These are phyloP conservation scores for Halcyon senegalensis DNA, from an alignment of 2,113 vertebrate genomes.

Conservation along the genomic window DNA sequence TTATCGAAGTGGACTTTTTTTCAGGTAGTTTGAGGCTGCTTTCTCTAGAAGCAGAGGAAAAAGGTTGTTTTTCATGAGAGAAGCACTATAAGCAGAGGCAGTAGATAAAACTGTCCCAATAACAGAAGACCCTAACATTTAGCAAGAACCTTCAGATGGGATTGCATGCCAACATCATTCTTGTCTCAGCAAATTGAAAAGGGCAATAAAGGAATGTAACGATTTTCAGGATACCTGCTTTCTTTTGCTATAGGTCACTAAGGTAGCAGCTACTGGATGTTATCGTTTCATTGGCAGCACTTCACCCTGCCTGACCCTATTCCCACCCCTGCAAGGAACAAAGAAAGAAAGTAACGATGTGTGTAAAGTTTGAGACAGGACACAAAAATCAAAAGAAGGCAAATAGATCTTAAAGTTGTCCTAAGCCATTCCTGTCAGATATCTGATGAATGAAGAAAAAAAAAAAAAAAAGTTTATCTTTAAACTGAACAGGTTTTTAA, in stretches of 20 bases:
- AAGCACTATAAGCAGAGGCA: background rate
- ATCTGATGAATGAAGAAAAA: background rate
- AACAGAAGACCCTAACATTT: slow-evolving; percentile 33
- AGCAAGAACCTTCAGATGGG: background rate
- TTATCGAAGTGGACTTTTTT: background rate
- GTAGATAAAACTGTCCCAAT: slow-evolving; percentile 49
- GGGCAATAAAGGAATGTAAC: slow-evolving; percentile 48
- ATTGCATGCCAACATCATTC: slow-evolving; percentile 24
- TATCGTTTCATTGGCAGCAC: background rate
- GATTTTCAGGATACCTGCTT: slow-evolving; percentile 25
- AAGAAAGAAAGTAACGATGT: background rate
- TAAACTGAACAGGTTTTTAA: background rate
- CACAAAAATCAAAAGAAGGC: background rate
- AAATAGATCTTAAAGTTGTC: background rate
- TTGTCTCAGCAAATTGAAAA: slow-evolving; percentile 63
- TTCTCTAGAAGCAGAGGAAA: background rate
- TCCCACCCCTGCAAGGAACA: background rate
- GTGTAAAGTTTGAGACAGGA: slow-evolving; percentile 10
- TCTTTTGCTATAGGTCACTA: slow-evolving; percentile 30
- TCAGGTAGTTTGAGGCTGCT: background rate
- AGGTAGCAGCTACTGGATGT: slow-evolving; percentile 41
- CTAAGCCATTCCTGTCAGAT: background rate
- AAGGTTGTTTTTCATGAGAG: background rate
- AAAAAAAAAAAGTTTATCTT: background rate
- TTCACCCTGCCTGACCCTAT: background rate